Conservation (phyloP, 2,113 vertebrate species). For the Corythaeola cristata region DNA sequence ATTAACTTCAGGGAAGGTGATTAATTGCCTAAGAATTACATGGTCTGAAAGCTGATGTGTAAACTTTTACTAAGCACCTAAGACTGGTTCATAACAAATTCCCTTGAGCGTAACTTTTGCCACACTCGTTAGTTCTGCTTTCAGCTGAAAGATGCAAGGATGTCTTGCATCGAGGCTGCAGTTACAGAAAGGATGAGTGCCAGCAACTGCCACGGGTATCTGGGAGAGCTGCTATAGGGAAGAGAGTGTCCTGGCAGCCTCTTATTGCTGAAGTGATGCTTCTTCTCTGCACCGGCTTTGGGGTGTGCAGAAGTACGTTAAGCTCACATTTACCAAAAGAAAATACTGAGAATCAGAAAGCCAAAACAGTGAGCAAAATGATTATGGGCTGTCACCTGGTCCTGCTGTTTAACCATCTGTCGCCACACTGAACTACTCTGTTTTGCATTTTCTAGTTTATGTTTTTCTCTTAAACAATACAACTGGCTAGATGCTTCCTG, state of each 20-base stretch:
- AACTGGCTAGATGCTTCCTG: background rate
- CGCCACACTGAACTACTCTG: background rate
- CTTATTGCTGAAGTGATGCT: background rate
- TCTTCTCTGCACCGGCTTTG: background rate
- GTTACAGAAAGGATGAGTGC: background rate
- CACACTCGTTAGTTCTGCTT: background rate
- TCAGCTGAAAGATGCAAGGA: background rate
- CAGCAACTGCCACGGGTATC: fast-evolving
- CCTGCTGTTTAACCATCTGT: background rate
- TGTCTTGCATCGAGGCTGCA: background rate
- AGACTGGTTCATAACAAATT: background rate
- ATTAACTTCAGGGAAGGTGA: constrained; percentile 4
- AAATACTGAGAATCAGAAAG: background rate
- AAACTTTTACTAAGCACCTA: background rate
- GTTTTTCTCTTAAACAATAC: background rate
- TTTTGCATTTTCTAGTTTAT: background rate
- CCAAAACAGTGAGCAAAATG: background rate
- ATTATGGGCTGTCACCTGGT: fast-evolving
- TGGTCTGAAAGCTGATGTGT: background rate
- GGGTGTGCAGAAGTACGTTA: background rate
- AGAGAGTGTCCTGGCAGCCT: background rate
- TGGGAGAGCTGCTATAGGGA: background rate
- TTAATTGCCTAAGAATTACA: background rate
- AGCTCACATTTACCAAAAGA: background rate
- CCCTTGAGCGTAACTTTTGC: background rate